A percentile compares a stretch with the other conserved stretches of the same genome.
Conservation (phyloP, 1,140 invertebrate genomes). For the Zaprionus camerounensis region DNA sequence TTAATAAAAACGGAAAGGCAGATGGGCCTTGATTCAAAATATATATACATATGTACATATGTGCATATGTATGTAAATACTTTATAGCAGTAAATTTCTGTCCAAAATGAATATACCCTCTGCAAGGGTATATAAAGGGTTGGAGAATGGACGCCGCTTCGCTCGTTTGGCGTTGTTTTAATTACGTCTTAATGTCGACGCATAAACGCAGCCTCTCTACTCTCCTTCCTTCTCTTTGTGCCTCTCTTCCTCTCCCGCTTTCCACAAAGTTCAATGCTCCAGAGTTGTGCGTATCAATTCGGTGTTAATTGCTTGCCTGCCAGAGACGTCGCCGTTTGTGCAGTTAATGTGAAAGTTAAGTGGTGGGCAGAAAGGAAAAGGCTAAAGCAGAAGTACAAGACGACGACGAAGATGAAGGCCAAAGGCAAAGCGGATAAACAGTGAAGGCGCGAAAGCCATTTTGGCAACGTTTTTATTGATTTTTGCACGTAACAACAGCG, state of each 20-base stretch:
- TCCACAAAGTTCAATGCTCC: slow-evolving; percentile 44
- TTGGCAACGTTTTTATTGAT: slow-evolving; percentile 68
- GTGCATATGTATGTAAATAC: too few species aligned
- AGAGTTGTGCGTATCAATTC: slow-evolving; percentile 72
- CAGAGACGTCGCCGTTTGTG: slow-evolving; percentile 27
- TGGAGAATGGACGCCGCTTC: slow-evolving; percentile 22
- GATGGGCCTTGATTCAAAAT: too few species aligned
- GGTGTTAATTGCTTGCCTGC: slow-evolving; percentile 71
- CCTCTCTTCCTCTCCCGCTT: not conserved
- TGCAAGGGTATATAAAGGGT: slow-evolving; percentile 28
- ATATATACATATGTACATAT: too few species aligned
- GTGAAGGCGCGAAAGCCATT: slow-evolving; percentile 70
- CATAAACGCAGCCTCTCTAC: slow-evolving; percentile 46
- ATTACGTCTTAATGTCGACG: slow-evolving; percentile 80
- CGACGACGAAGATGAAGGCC: not conserved
- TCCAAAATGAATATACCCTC: not conserved
- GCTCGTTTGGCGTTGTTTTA: slow-evolving; percentile 77
- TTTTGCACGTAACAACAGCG: slow-evolving; percentile 40
- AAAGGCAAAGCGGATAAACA: slow-evolving; percentile 65
- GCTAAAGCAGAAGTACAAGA: not conserved
- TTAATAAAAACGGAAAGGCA: too few species aligned
- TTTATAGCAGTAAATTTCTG: too few species aligned
- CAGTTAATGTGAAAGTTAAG: slow-evolving; percentile 51
- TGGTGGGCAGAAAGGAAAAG: slow-evolving; percentile 12
- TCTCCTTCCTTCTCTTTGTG: not conserved